Evolutionary conservation across 2,888 invertebrate genomes (phyloP).

Genomic region (Hermodice carunculata): DNA sequence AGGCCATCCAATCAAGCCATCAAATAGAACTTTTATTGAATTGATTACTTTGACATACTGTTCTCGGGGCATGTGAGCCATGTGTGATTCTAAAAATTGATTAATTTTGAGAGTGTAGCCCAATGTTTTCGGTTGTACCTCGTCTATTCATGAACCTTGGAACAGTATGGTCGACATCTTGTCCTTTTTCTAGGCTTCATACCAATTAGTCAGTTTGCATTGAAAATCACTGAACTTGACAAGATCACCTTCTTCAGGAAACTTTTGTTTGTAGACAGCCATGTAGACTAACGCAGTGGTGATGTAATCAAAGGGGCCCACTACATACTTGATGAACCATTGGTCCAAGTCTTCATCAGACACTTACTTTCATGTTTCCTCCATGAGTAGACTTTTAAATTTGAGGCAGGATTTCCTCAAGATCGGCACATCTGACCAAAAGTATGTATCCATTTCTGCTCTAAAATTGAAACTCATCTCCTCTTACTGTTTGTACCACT

Average conservation of each 20-base stretch:
- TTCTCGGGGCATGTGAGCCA: slow-evolving; percentile 29
- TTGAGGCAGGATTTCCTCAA: background rate
- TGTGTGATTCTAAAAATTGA: slow-evolving; percentile 4
- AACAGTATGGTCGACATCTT: background rate
- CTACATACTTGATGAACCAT: too few species aligned
- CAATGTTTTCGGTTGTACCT: background rate
- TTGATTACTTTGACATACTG: slow-evolving; percentile 28
- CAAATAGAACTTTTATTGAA: slow-evolving; percentile 18
- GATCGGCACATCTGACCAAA: slow-evolving; percentile 9
- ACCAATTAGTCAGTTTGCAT: background rate
- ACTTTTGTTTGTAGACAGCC: slow-evolving; percentile 20
- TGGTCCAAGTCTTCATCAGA: background rate
- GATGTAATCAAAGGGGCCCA: slow-evolving; percentile 32
- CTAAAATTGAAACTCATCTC: background rate
- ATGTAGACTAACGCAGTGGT: slow-evolving; percentile 40
- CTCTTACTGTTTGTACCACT: background rate
- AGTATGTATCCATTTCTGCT: slow-evolving; percentile 2
- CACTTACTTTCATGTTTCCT: background rate
- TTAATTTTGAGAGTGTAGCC: background rate
- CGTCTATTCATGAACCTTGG: background rate
- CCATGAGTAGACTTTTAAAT: background rate
- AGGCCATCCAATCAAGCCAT: slow-evolving; percentile 36
- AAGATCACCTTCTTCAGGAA: slow-evolving; percentile 8
- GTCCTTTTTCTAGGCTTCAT: background rate
- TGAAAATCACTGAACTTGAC: background rate